A percentile compares a stretch with the other conserved stretches of the same genome.
Conservation (phyloP, 2,888 invertebrate species). For the Pachycephus smyrnensis region DNA sequence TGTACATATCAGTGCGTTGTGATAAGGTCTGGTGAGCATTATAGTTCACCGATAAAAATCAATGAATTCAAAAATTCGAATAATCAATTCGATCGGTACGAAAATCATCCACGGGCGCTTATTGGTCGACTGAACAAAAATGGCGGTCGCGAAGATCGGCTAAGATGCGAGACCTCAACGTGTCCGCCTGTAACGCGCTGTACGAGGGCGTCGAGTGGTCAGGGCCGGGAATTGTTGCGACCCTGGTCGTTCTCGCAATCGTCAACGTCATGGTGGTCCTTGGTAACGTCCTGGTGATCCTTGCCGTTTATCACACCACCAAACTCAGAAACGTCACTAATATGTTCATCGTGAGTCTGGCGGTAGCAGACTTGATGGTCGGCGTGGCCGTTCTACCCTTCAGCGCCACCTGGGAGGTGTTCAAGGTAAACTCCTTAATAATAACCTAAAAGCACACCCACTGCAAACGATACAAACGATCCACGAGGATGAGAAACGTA, state of each 20-base stretch:
- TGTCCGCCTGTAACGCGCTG: conserved; percentile 83
- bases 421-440: conserved; percentile 73
- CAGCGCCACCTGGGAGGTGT: conserved; percentile 94
- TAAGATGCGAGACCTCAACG: conserved; percentile 81
- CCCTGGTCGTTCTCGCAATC: conserved; percentile 82
- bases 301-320: conserved; percentile 90
- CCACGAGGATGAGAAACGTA: not conserved
- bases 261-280: conserved; percentile 91
- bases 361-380: conserved; percentile 95
- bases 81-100: not conserved
- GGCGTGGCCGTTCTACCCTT: conserved; percentile 96
- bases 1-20: not conserved
- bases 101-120: not conserved
- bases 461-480: not conserved
- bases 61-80: not conserved
- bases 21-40: not conserved
- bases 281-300: conserved; percentile 92
- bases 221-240: conserved; percentile 81
- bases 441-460: not conserved
- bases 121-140: not conserved
- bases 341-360: conserved; percentile 95
- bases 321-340: conserved; percentile 96
- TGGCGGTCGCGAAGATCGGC: not conserved
- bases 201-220: conserved; percentile 86
- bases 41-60: not conserved